Evolutionary conservation across 2,797 vertebrate species (phyloP), one percentile per base, ranked within the genome.

Genomic region (Epinephelus awoara): DNA sequence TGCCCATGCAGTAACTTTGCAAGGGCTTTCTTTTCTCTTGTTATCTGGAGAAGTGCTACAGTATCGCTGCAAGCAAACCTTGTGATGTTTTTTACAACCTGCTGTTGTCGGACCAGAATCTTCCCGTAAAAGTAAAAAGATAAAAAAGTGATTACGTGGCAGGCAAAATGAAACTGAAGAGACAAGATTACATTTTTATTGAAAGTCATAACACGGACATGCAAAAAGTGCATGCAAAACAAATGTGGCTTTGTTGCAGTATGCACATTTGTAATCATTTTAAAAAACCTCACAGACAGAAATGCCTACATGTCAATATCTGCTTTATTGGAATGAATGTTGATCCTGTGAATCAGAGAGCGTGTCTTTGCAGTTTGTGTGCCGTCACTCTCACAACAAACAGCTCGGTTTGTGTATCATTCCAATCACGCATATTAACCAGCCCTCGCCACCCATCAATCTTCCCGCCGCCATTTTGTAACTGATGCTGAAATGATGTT

Each of bases 351-450:
- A 85, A 77, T 80, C 77, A 40, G 23, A 44, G 54, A 19, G 83
- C 46, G 57, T 29, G 58, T 77, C 75, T 79, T 57, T 19, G 75
- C 78, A 59, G 86, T 74, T 71, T 78, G 84, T 77, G 76, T 38
- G 68, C 61, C 56, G 40, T 71, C 85, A 51, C 82, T 75, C 74
- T 67, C 68, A 0, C 80, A 64, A 79, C 88, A 87, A 86, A 78
- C 81, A 38, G 25, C 70, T 4, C 18, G 6, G 40, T 73, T 51
- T 74, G 67, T 68, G 72, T 66, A 81, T 86, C 85, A 82, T 85
- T 90, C 92, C 85, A 76, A 91, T 92, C 92, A 89, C 80, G 82
- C 92, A 83, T 91, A 85, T 93, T 91, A 92, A 88, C 88, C 92
- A 86, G 87, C 85, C 74, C 51, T 55, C 72, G 59, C 85, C 77